Evolutionary conservation across 1,140 invertebrate genomes (phyloP), one percentile per base, ranked within the genome.

Genomic region (Halictus rubicundus): DNA sequence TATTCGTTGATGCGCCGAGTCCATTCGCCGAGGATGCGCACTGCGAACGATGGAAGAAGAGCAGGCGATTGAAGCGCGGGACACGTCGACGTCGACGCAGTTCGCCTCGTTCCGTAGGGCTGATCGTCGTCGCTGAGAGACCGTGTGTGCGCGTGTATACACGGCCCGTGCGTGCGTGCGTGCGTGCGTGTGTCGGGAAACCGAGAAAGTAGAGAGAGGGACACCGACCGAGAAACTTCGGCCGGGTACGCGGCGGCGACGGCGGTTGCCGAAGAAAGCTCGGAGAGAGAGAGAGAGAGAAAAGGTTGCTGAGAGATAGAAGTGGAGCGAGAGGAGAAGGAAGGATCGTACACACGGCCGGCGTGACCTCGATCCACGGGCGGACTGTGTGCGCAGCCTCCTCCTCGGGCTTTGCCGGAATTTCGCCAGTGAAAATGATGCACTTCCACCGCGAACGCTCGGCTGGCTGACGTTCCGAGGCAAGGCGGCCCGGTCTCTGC

Each of bases 401-500:
- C 25, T 63, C 61, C 61, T 66, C 42, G 42, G 42, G 42, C 42
- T 46, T 32, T 46, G 39, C 37, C 61, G 32, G 77, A 74, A 74
- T 74, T 74, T 79, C 71, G 78, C 78, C 63, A 79, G 78, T 66
- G 78, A 79, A 74, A 79, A 79, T 79, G 70, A 79, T 79, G 78
- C 70, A 68, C 66, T 79, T 79, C 78, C 39, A 79, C 71, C 71
- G 66, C 70, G 78, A 52, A 27, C 74, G 66, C 19, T 66, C 78
- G 71, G 81, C 81, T 71, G 77, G 81, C 63, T 86, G 82, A 86
- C 84, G 83, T 79, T 80, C 68, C 46, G 74, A 63, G 23, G n/a
- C 64, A 42, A 52, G 49, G 19, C 49, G 49, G 49, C 14, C 49
- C 19, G 42, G 68, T 12, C 54, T 57, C 54, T 57, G 12, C 32